Evolutionary conservation across 1,140 invertebrate genomes (phyloP), one percentile per base, ranked within the genome.

Genomic region (Heliconius nattereri): DNA sequence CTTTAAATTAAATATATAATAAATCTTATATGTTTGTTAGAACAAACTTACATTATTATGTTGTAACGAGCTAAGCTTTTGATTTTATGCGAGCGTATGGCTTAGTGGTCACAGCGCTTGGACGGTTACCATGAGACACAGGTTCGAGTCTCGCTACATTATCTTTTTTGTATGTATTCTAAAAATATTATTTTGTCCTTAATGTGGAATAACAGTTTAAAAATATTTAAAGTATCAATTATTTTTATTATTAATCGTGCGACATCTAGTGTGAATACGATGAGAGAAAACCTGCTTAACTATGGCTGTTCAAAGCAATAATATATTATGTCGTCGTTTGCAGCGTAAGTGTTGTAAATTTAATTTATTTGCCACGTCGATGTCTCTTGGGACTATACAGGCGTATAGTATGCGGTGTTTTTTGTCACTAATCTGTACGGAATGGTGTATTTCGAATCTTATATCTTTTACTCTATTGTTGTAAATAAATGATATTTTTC

Each of bases 401-500:
- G 52, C 20, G 52, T 54, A 54, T n/a, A 54, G 52, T 54, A 54
- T 20, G 7, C 52, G 57, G 8, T 78, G 71, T 66, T 20, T 74
- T 74, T 26, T 78, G 60, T 76, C 57, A 76, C 54, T 40, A 66
- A 32, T 74, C 54, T 66, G 72, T 66, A 49, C 40, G 32, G 40
- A 52, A 78, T 52, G 23, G 73, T 71, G 70, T 76, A 80, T 80
- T 80, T 80, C 52, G 75, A 80, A 81, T 85, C 80, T 81, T 78
- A 71, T 83, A 84, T 79, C 78, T 86, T 85, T 85, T 84, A 85
- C 79, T 87, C 84, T 89, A 81, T 88, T 87, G 84, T 85, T 90
- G 90, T 91, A 90, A 86, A 90, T 90, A 91, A 82, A 88, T 85
- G 76, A 86, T 90, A 91, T 91, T 91, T 91, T 91, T 90, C 72